phyloP scores from a whole-genome alignment of 2,797 vertebrate species.

The Percopsis omiscomaycus region DNA sequence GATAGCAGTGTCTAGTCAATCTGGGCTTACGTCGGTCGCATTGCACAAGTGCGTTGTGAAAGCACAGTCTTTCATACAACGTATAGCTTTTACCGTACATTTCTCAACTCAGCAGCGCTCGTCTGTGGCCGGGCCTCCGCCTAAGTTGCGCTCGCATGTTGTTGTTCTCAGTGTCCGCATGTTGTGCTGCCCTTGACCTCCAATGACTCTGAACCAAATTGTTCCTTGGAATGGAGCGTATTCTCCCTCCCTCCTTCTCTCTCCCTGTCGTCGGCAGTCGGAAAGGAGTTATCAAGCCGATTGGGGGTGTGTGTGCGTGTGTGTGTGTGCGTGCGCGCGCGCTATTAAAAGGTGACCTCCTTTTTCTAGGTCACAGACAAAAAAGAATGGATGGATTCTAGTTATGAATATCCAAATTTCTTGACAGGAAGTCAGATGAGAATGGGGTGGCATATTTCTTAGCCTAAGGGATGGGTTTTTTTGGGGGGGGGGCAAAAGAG shows the following conservation, averaged over 20 bases:
- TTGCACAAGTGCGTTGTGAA: slow-evolving; percentile 60
- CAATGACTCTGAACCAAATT: neutral
- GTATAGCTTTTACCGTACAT: slow-evolving; percentile 3
- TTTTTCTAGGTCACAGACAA: slow-evolving; percentile 77
- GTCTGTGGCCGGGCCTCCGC: slow-evolving; percentile 7
- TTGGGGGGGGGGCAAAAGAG: slow-evolving; percentile 38
- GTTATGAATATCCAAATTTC: slow-evolving; percentile 72
- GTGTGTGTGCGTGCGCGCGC: slow-evolving; percentile 2
- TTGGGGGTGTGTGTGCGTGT: slow-evolving; percentile 50
- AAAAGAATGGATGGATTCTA: slow-evolving; percentile 69
- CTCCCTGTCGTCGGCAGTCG: slow-evolving; percentile 42
- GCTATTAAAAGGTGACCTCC: slow-evolving; percentile 78
- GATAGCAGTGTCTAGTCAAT: slow-evolving; percentile 19
- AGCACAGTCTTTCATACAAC: slow-evolving; percentile 12
- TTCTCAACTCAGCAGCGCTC: slow-evolving; percentile 10
- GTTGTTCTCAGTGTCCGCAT: neutral
- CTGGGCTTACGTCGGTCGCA: slow-evolving; percentile 37
- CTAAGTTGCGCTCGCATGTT: slow-evolving; percentile 11
- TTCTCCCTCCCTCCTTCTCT: slow-evolving; percentile 8
- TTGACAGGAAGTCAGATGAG: slow-evolving; percentile 65
- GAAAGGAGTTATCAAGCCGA: slow-evolving; percentile 63
- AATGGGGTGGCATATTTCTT: slow-evolving; percentile 62
- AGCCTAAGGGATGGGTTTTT: slow-evolving; percentile 37
- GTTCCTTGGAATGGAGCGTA: no score
- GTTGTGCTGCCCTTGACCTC: slow-evolving; percentile 18